Conservation (phyloP, 2,113 vertebrate species). For the Antidorcas marsupialis region DNA sequence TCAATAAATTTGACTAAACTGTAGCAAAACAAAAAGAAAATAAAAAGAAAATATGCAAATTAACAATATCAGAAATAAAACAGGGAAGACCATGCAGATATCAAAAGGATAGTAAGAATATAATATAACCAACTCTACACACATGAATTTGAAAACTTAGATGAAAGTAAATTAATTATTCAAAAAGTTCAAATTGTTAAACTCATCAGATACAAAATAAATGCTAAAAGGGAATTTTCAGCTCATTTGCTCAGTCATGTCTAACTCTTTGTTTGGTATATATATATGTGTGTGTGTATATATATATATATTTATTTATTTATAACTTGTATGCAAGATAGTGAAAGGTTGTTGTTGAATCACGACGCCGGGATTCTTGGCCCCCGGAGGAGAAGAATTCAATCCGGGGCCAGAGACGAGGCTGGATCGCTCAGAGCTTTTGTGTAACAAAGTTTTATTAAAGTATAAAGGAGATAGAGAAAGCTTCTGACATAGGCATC, state of each 20-base stretch:
- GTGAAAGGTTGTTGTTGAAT: too few species aligned
- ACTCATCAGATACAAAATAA: neutral
- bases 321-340: too few species aligned
- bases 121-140: neutral
- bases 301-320: too few species aligned
- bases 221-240: neutral
- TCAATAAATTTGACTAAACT: neutral
- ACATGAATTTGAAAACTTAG: neutral
- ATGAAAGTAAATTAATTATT: neutral
- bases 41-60: neutral
- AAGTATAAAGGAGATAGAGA: too few species aligned
- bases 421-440: too few species aligned
- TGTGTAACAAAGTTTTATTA: too few species aligned
- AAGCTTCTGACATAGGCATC: too few species aligned
- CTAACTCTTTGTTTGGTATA: too few species aligned
- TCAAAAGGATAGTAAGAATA: neutral
- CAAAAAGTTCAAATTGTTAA: neutral
- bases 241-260: neutral
- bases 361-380: too few species aligned
- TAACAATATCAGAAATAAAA: neutral
- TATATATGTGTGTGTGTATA: too few species aligned
- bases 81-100: neutral
- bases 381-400: too few species aligned
- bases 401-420: too few species aligned
- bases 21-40: neutral